A percentile compares a stretch with the other conserved stretches of the same genome.
Conservation (phyloP, 1,140 invertebrate genomes). For the Antheraea pernyi region DNA sequence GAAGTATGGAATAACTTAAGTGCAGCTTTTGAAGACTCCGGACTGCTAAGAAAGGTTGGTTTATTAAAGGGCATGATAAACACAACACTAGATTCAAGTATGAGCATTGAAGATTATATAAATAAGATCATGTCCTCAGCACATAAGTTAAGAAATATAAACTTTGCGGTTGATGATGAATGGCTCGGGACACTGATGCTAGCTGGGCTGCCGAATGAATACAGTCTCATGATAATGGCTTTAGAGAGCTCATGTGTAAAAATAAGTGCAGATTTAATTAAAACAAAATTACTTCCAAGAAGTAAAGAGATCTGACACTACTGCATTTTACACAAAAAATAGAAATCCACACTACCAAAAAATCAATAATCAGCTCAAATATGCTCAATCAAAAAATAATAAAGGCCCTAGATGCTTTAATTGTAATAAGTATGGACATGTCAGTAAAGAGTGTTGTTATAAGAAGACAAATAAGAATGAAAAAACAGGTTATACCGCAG, state of each 20-base stretch:
- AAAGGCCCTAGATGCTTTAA: slow-evolving; percentile 1
- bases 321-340: background rate
- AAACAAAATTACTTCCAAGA: background rate
- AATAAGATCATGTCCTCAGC: background rate
- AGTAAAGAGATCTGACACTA: background rate
- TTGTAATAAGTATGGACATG: slow-evolving; percentile 3
- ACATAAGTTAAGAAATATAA: slow-evolving; percentile 3
- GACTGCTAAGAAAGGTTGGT: slow-evolving; percentile 9
- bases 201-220: no score
- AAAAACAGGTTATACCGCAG: slow-evolving; percentile 18
- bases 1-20: slow-evolving; percentile 4
- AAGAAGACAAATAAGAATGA: slow-evolving; percentile 14
- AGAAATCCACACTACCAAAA: background rate
- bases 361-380: no score
- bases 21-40: slow-evolving; percentile 3
- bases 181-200: no score
- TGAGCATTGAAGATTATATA: slow-evolving; percentile 6
- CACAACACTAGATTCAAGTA: background rate
- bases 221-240: no score
- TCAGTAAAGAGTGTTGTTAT: background rate
- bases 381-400: no score
- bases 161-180: background rate
- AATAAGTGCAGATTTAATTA: background rate
- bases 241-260: no score
- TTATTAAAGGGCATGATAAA: slow-evolving; percentile 7